A percentile compares a stretch with the other conserved stretches of the same genome.
phyloP scores from a whole-genome alignment of 2,888 invertebrate species.

The Trichopoda pennipes region DNA sequence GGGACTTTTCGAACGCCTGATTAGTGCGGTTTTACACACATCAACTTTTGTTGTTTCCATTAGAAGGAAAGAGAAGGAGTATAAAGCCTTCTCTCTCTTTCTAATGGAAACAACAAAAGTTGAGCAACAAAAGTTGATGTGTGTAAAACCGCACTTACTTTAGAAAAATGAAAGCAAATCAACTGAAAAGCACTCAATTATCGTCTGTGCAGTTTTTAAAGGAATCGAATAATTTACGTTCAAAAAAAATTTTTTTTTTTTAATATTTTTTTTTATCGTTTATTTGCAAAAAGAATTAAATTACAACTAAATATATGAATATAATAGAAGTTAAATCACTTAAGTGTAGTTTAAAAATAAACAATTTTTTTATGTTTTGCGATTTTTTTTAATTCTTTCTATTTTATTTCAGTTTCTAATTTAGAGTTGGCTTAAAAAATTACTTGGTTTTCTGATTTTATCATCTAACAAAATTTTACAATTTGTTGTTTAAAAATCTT shows the following conservation, averaged over 20 bases:
- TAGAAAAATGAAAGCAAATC: no score
- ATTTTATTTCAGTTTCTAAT: constrained; percentile 40
- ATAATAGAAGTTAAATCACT: constrained; percentile 51
- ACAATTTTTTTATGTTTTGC: constrained; percentile 38
- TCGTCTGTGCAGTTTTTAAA: no score
- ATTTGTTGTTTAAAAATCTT: constrained; percentile 71
- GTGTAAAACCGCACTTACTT: no score
- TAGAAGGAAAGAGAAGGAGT: no score
- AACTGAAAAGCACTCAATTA: no score
- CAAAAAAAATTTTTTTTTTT: constrained; percentile 5
- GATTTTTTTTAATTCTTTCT: constrained; percentile 31
- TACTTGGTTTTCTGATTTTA: constrained; percentile 47
- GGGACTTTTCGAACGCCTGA: no score
- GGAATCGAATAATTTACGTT: no score
- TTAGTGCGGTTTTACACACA: no score
- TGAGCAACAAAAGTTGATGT: no score
- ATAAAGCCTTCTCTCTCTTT: no score
- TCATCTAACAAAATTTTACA: constrained; percentile 64
- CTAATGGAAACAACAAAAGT: no score
- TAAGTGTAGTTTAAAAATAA: constrained; percentile 38
- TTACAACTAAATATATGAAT: constrained; percentile 41
- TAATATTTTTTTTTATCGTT: constrained; percentile 6
- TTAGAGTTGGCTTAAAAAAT: constrained; percentile 53
- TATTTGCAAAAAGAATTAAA: constrained; percentile 33
- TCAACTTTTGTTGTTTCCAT: no score